These are phyloP conservation scores for Caenorhabditis auriculariae DNA, from an alignment of 2,888 invertebrate species.

Conservation along the genomic window DNA sequence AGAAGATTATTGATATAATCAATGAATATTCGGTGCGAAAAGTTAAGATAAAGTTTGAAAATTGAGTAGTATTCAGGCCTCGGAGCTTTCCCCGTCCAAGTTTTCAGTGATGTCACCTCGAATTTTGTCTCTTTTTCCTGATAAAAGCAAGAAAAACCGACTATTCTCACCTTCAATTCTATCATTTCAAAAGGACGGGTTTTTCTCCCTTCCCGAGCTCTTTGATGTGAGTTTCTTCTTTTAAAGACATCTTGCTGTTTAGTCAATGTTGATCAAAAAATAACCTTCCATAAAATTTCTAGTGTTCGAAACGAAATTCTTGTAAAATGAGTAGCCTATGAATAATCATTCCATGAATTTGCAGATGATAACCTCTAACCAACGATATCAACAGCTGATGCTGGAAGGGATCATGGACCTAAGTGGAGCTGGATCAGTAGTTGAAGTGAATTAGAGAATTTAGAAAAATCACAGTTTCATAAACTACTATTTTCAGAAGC, in stretches of 20 bases:
- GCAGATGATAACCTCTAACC: slow-evolving; percentile 34
- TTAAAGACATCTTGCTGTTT: neutral
- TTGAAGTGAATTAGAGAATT: slow-evolving; percentile 10
- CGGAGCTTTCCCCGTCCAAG: slow-evolving; percentile 15
- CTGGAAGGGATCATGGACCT: slow-evolving; percentile 40
- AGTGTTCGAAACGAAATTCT: neutral
- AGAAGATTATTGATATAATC: slow-evolving; percentile 25
- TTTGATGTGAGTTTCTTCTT: slow-evolving; percentile 32
- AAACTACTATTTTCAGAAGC: slow-evolving; percentile 7
- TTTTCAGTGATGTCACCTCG: slow-evolving; percentile 48
- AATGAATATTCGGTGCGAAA: slow-evolving; percentile 23
- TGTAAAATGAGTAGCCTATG: neutral
- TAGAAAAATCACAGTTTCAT: neutral
- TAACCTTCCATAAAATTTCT: neutral
- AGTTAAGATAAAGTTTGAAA: too few species aligned
- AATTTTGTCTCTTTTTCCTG: slow-evolving; percentile 47
- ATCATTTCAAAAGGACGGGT: slow-evolving; percentile 53
- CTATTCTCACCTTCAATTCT: slow-evolving; percentile 50
- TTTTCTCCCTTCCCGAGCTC: slow-evolving; percentile 49
- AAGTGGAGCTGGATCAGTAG: slow-evolving; percentile 31
- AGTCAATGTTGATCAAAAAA: neutral
- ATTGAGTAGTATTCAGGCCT: too few species aligned
- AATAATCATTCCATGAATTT: too few species aligned
- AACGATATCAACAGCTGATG: slow-evolving; percentile 37
- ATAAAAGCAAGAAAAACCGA: slow-evolving; percentile 22